Conservation (phyloP, 1,140 invertebrate genomes). For the silkworm (Bombyx mori) region ASM3026992v2 NC_085121.1:7470501-7471000, state of each 20-base stretch:
- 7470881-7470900: conserved; percentile 57
- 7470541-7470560: too few relatives aligned
- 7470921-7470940: conserved; percentile 54
- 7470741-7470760: conserved; percentile 32
- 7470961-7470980: conserved; percentile 19
- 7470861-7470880: conserved; percentile 31
- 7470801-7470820: conserved; percentile 65
- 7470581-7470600: too few relatives aligned
- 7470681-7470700: too few relatives aligned
- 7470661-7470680: too few relatives aligned
- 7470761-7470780: too few relatives aligned
- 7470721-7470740: conserved; percentile 51
- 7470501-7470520: too few relatives aligned
- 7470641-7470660: too few relatives aligned
- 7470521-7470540: too few relatives aligned
- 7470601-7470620: too few relatives aligned
- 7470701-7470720: too few relatives aligned
- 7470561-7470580: too few relatives aligned
- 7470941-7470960: conserved; percentile 35
- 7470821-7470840: conserved; percentile 48
- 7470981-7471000: conserved; percentile 11
- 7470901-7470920: conserved; percentile 45
- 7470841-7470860: conserved; percentile 49
- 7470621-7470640: too few relatives aligned
- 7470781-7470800: conserved; percentile 39